phyloP scores from a whole-genome alignment of 2,113 vertebrate genomes.

The Actenoides lindsayi region DNA sequence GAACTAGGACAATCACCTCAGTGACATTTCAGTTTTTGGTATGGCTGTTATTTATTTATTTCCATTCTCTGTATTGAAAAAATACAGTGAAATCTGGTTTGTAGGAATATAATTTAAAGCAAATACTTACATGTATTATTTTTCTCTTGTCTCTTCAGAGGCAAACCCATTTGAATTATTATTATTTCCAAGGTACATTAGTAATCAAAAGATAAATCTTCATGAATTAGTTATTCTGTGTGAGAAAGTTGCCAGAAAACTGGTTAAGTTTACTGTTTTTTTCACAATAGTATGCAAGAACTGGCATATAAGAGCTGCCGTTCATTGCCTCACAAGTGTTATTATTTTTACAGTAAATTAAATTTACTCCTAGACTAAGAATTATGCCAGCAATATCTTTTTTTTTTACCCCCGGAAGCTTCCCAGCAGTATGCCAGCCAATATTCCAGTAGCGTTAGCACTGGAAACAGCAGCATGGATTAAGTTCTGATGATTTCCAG shows the following conservation, averaged over 20 bases:
- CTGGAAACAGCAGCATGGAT: not conserved
- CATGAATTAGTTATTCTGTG: not conserved
- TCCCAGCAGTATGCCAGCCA: not conserved
- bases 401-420: not conserved
- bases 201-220: not conserved
- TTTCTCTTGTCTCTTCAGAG: not conserved
- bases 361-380: not conserved
- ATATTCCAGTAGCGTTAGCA: not conserved
- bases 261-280: not conserved
- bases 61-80: constrained; percentile 3
- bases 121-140: not conserved
- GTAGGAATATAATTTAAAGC: not conserved
- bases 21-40: not conserved
- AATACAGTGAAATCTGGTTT: not conserved
- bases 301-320: not conserved
- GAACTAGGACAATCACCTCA: not conserved
- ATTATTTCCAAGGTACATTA: not conserved
- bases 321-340: not conserved
- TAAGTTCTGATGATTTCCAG: not conserved
- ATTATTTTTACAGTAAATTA: not conserved
- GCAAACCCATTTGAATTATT: not conserved
- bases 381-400: not conserved
- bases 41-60: not conserved
- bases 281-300: not conserved
- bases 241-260: not conserved